These are phyloP conservation scores for Oncorhynchus masou DNA, from an alignment of 2,113 vertebrate species.

Conservation along the genomic window DNA sequence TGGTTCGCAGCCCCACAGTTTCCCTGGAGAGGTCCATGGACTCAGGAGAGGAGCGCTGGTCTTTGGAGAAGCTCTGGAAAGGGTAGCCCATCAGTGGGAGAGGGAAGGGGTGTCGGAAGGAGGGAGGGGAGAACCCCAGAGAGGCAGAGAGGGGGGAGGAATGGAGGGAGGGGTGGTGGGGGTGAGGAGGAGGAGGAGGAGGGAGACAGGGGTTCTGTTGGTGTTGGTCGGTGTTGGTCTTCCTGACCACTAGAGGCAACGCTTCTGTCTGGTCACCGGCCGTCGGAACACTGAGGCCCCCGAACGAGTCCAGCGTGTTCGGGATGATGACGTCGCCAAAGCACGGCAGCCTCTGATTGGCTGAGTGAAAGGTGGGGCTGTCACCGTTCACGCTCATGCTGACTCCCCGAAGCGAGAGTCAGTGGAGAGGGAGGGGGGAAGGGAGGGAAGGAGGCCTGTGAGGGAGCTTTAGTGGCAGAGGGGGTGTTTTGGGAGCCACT, in stretches of 20 bases:
- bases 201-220: slow-evolving; percentile 67
- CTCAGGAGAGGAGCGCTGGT: slow-evolving; percentile 85
- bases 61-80: slow-evolving; percentile 89
- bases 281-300: slow-evolving; percentile 74
- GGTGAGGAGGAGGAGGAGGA: slow-evolving; percentile 72
- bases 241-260: slow-evolving; percentile 93
- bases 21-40: slow-evolving; percentile 94
- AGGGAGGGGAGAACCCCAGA: slow-evolving; percentile 88
- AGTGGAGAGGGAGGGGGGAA: slow-evolving; percentile 62
- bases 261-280: slow-evolving; percentile 96
- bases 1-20: slow-evolving; percentile 94
- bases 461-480: slow-evolving; percentile 80
- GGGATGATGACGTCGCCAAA: slow-evolving; percentile 95
- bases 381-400: slow-evolving; percentile 76
- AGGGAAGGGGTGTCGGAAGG: slow-evolving; percentile 95
- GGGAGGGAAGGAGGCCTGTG: slow-evolving; percentile 68
- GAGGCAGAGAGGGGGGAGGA: slow-evolving; percentile 89
- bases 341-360: slow-evolving; percentile 94
- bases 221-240: slow-evolving; percentile 84
- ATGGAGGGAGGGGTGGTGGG: slow-evolving; percentile 88
- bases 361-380: slow-evolving; percentile 89
- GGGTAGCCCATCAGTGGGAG: slow-evolving; percentile 97
- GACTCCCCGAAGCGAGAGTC: slow-evolving; percentile 55
- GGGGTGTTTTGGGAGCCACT: slow-evolving; percentile 45
- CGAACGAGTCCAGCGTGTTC: slow-evolving; percentile 88